Base-by-base conservation (phyloP, 2,888 invertebrate genomes). In the Chloromyia formosa region DNA sequence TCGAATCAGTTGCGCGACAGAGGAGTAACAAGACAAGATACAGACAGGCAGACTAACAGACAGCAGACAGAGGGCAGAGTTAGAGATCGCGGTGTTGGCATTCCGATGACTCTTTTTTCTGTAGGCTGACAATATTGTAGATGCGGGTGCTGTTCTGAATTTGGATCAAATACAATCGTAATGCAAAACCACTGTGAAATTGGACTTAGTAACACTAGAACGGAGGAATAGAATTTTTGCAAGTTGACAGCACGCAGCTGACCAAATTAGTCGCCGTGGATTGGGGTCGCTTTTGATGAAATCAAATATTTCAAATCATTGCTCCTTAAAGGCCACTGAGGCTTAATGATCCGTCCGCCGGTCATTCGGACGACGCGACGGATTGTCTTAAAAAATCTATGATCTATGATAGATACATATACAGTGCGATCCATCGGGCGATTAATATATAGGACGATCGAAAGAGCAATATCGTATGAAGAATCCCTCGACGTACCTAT, bases 171-270 rank as follows among this genome's bases (percentile, higher is more conserved):
- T 7, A 35, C 7, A 35, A 42, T 40, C 62, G n/a, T 40, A 40
- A 64, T 20, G 42, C 56, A 18, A 56, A 10, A 35, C 27, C 27
- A 42, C 62, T 64, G 62, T 40, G 62, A 64, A 64, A 64, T 64
- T 42, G 42, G 18, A 23, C 42, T 64, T 64, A 40, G 62, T 64
- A 40, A 64, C 62, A 40, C 16, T 64, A 64, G 14, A 61, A 18
- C 16, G 18, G 14, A 35, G 27, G 23, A 40, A 10, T 18, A 18
- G 10, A 20, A 56, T 2, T 56, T 56, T 20, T 16, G 56, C 56
- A 56, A 7, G 12, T 3, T 49, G 12, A n/a, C 16, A 10, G 49
- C 3, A 49, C 10, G n/a, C n/a, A n/a, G 27, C 7, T 60, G n/a
- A 23, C 22, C 27, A 4, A 7, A 58, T 58, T n/a, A n/a, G n/a